These are phyloP conservation scores for Halocynthia aurantium DNA, from an alignment of 23 tunicate genomes.

Conservation along the genomic window DNA sequence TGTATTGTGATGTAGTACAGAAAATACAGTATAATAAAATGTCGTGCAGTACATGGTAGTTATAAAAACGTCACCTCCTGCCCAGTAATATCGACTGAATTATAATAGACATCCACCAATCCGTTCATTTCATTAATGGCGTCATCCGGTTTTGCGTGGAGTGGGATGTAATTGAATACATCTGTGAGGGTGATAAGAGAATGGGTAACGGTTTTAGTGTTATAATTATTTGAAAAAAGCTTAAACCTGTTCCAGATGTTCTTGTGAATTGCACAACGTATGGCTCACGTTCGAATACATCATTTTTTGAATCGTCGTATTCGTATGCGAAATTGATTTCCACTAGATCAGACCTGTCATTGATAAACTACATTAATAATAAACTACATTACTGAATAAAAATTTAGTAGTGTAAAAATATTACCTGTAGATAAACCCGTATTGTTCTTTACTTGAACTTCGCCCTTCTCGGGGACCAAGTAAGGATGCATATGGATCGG, in stretches of 20 bases:
- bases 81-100: conserved; percentile 13
- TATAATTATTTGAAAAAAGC: not conserved
- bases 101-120: conserved; percentile 62
- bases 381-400: not conserved
- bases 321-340: conserved; percentile 37
- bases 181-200: not conserved
- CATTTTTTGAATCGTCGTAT: conserved; percentile 37
- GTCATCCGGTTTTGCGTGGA: conserved; percentile 91
- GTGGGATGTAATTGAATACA: conserved; percentile 38
- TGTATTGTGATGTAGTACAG: too few species aligned
- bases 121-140: conserved; percentile 68
- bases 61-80: not conserved
- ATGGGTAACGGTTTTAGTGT: not conserved
- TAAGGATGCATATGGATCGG: conserved; percentile 32
- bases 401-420: not conserved
- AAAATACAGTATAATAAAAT: too few species aligned
- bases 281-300: conserved; percentile 90
- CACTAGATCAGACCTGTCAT: conserved; percentile 18
- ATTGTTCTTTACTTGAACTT: conserved; percentile 82
- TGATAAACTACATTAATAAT: not conserved
- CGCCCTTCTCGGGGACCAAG: conserved; percentile 63
- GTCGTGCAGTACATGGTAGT: too few species aligned
- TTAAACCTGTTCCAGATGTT: conserved; percentile 2
- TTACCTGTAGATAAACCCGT: conserved; percentile 87
- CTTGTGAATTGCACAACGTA: conserved; percentile 61